Evolutionary conservation across 2,113 vertebrate species (phyloP), one percentile per base, ranked within the genome.

Genomic region (Condylura cristata): DNA sequence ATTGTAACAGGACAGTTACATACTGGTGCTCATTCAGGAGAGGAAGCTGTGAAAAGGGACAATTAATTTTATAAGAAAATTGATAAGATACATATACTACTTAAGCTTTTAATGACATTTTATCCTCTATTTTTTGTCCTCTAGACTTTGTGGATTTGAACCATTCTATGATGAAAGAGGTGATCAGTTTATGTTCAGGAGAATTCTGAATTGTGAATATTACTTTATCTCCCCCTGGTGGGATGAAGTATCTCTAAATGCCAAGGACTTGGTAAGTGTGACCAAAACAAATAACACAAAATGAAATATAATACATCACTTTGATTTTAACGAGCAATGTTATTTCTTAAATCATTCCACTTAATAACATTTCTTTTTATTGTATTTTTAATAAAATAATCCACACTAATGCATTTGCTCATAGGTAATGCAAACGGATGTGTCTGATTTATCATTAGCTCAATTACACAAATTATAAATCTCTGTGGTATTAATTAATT

Each of bases 171-270:
- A 99, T 96, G 99, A 99, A 96, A 97, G 99, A 92, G 99, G 99
- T 8, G 99, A 99, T 95, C 99, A 99, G 90, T 99, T 99, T 96
- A 99, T 99, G 99, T 99, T 99, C 97, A 99, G 99, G 96, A 99
- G 98, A 97, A 99, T 99, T 97, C 98, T 99, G 86, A 99, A 99
- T 96, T 99, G 99, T 98, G 99, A 99, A 98, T 99, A 99, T 97
- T 99, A 99, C 97, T 99, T 99, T 98, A 98, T 99, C 98, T 99
- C 99, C 96, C 99, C 99, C 95, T 99, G 99, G 99, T 99, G 99
- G 99, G 99, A 99, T 97, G 99, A 99, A 74, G 99, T 99, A 34
- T 99, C 99, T 95, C 97, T 99, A 91, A 99, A 99, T 92, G 99
- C 99, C 95, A 99, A 99, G 98, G 99, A 99, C 95, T 98, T 99